Evolutionary conservation across 2,888 invertebrate genomes (phyloP).

Genomic region (Apamea crenata): DNA sequence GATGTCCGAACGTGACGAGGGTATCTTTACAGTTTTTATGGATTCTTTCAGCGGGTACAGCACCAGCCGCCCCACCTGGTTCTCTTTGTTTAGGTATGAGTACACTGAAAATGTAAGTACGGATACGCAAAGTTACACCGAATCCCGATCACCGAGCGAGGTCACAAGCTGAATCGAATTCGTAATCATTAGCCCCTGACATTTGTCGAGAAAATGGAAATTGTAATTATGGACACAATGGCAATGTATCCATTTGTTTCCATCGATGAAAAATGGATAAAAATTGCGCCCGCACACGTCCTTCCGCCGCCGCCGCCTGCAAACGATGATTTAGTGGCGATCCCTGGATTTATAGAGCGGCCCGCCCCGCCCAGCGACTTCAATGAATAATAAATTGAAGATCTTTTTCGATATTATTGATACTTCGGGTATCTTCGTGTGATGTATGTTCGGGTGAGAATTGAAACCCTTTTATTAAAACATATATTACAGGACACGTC

Average conservation of each 20-base stretch:
- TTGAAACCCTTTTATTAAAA: slow-evolving; percentile 90
- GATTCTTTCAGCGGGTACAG: slow-evolving; percentile 84
- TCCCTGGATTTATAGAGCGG: slow-evolving; percentile 85
- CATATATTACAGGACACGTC: slow-evolving; percentile 89
- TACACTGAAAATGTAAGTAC: slow-evolving; percentile 78
- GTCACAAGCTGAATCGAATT: slow-evolving; percentile 26
- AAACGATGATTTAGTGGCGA: slow-evolving; percentile 88
- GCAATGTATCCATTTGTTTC: slow-evolving; percentile 78
- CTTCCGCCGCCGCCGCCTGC: slow-evolving; percentile 73
- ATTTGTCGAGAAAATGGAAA: slow-evolving; percentile 51
- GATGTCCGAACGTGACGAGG: slow-evolving; percentile 88
- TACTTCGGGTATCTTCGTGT: slow-evolving; percentile 85
- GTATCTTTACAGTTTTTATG: slow-evolving; percentile 88
- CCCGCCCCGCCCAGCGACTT: slow-evolving; percentile 83
- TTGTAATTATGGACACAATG: slow-evolving; percentile 72
- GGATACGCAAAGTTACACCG: slow-evolving; percentile 66
- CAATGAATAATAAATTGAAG: slow-evolving; percentile 89
- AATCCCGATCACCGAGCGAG: slow-evolving; percentile 63
- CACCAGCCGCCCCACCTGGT: slow-evolving; percentile 79
- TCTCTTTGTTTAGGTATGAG: slow-evolving; percentile 83
- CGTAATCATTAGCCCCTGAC: slow-evolving; percentile 23
- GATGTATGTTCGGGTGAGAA: slow-evolving; percentile 87
- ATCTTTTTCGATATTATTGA: slow-evolving; percentile 88
- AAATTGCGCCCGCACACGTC: slow-evolving; percentile 80
- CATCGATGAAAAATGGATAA: slow-evolving; percentile 79